Base-by-base conservation (phyloP, 53 echinoderm and acorn worm species). In the Paracentrotus lividus region DNA sequence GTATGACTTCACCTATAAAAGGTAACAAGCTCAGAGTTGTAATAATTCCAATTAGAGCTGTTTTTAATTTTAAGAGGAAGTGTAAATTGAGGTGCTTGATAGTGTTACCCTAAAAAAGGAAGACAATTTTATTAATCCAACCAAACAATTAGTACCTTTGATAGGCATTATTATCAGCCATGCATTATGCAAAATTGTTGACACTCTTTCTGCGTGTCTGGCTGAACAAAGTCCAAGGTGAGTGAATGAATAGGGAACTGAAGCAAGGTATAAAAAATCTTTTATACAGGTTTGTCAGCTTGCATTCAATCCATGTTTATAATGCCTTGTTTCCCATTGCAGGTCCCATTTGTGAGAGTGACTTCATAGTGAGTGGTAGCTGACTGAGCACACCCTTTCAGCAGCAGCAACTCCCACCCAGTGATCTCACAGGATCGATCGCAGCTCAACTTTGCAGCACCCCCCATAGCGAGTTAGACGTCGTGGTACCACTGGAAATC, bases 301-400 rank as follows among this genome's bases (percentile, higher is more conserved):
- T 18, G 49, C 72, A n/a, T n/a, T 72, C 90, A 69, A 67, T 90
- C 75, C 72, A 78, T 92, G 92, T 92, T 92, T 54, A 42, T 92
- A 92, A 78, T 78, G n/a, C 57, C 58, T 61, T 92, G 81, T 92
- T 92, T 92, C 78, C 92, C n/a, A 57, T 40, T 23, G 81, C 92
- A 92, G 92, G 92, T 92, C 81, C 57, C 84, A 92, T 40, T 57
- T 81, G 81, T 78, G 44, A 42, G 78, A 59, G 92, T 92, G 92
- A 92, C 58, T 58, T 92, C 92, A 92, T 54, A 57, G 78, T 52
- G 90, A 90, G 72, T 56, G 53, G 75, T 49, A 16, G 47, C 36
- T 67, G 49, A 67, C 23, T 21, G 23, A 69, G 90, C 90, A 90
- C 68, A 47, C 69, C 68, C 90, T 69, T 90, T 72, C 49, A 32